These are phyloP conservation scores for Nemopilema nomurai DNA, from an alignment of 30 jellyfish, hydroid and myxozoan species.

Conservation along the genomic window DNA sequence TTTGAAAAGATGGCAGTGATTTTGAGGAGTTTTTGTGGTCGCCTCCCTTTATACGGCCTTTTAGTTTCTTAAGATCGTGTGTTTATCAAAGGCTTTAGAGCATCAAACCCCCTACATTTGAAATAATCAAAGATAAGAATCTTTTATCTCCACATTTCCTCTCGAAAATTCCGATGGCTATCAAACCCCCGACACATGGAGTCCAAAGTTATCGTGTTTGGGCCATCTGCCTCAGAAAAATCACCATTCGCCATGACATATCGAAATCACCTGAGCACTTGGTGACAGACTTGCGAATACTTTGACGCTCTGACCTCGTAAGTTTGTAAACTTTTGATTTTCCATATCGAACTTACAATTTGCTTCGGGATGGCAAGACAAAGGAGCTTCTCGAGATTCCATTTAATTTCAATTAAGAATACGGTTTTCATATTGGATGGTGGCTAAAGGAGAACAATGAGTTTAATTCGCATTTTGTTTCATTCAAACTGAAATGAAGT, in stretches of 20 bases:
- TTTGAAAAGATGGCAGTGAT: background rate
- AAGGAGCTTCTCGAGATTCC: slow-evolving; percentile 14
- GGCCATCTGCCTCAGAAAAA: background rate
- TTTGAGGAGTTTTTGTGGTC: background rate
- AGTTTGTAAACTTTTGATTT: slow-evolving; percentile 39
- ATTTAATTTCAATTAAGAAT: slow-evolving; percentile 47
- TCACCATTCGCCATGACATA: background rate
- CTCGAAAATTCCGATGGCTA: slow-evolving; percentile 7
- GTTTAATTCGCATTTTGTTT: slow-evolving; percentile 33
- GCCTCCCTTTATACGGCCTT: background rate
- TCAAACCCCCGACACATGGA: background rate
- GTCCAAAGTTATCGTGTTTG: background rate
- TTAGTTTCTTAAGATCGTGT: background rate
- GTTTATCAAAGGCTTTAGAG: slow-evolving; percentile 1
- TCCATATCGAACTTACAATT: slow-evolving; percentile 17
- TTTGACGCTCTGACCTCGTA: background rate
- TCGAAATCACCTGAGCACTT: background rate
- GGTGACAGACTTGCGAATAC: background rate
- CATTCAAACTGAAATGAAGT: slow-evolving; percentile 41
- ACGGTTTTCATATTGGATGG: slow-evolving; percentile 48
- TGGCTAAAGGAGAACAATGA: slow-evolving; percentile 55
- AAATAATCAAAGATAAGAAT: slow-evolving; percentile 7
- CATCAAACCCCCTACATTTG: slow-evolving; percentile 1
- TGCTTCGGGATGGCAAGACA: slow-evolving; percentile 17
- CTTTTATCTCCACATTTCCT: slow-evolving; percentile 14